Conservation (phyloP, 2,888 invertebrate genomes). For the Drosophila longiperda region DNA sequence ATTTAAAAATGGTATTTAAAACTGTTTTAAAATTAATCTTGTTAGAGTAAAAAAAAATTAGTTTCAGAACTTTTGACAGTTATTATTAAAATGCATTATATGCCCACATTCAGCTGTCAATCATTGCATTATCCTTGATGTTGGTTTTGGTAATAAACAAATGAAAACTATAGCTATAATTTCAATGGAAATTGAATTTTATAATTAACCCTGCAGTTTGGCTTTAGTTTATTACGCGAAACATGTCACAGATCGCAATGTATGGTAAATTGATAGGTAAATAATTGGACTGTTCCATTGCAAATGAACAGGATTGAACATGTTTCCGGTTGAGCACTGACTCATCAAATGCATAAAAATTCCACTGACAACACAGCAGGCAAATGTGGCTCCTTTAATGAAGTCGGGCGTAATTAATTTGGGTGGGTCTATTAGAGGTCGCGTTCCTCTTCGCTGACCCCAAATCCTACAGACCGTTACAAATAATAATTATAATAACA, state of each 20-base stretch:
- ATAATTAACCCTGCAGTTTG: neutral
- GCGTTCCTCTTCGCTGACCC: neutral
- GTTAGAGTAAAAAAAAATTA: neutral
- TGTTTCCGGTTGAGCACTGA: conserved; percentile 27
- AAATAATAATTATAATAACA: conserved; percentile 30
- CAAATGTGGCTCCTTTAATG: conserved; percentile 13
- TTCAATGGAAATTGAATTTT: neutral
- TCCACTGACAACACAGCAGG: neutral
- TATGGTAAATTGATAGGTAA: conserved; percentile 8
- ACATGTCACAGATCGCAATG: neutral
- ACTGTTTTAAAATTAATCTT: neutral
- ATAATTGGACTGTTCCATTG: conserved; percentile 43
- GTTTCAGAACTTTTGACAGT: neutral
- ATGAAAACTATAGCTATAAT: no score
- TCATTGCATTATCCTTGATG: neutral
- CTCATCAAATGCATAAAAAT: conserved; percentile 4
- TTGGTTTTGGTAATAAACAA: neutral
- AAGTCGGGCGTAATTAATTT: conserved; percentile 26
- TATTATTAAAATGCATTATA: neutral
- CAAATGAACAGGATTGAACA: conserved; percentile 64
- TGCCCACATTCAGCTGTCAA: neutral
- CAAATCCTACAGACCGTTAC: neutral
- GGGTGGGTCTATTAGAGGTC: neutral
- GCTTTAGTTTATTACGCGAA: neutral
- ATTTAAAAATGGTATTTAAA: no score